Conservation (phyloP, 2,113 vertebrate species). For the Canis aureus region DNA sequence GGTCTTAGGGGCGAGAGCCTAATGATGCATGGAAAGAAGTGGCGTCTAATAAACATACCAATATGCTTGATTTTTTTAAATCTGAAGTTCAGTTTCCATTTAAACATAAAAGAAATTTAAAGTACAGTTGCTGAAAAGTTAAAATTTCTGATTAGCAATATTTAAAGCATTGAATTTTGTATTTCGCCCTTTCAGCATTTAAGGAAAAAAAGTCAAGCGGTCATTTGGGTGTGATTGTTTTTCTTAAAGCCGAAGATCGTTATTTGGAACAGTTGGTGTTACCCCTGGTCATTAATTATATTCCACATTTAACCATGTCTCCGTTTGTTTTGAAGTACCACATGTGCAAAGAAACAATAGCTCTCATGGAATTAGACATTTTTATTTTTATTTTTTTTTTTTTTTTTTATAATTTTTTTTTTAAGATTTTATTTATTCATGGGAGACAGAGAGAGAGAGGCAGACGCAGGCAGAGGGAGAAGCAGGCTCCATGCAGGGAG, state of each 20-base stretch:
- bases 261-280: background rate
- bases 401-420: too few species aligned
- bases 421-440: too few species aligned
- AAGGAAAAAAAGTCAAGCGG: background rate
- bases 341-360: background rate
- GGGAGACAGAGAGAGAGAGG: too few species aligned
- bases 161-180: background rate
- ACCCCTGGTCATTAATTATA: background rate
- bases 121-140: background rate
- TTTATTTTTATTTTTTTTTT: too few species aligned
- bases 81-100: constrained; percentile 3
- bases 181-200: background rate
- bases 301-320: background rate
- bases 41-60: background rate
- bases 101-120: constrained; percentile 13
- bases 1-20: background rate
- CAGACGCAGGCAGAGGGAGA: too few species aligned
- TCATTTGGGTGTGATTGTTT: background rate
- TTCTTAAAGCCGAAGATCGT: background rate
- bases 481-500: too few species aligned
- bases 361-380: background rate
- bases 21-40: background rate
- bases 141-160: background rate
- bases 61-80: background rate
- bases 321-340: background rate